phyloP scores from a whole-genome alignment of 2,113 vertebrate species.

The Thomomys bottae region DNA sequence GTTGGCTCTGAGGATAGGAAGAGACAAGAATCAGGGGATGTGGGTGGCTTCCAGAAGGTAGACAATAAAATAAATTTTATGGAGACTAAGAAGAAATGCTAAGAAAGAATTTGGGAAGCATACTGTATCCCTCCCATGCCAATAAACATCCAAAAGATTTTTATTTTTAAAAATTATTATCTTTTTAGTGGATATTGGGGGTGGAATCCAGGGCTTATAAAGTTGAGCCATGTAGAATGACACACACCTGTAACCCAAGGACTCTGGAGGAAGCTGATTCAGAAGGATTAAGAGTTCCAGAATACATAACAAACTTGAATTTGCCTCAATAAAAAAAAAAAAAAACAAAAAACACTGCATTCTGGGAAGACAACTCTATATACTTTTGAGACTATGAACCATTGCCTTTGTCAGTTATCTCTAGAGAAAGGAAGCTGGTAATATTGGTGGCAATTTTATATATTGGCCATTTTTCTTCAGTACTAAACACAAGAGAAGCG shows the following conservation, averaged over 20 bases:
- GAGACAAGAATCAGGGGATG: no score
- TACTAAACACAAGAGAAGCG: neutral
- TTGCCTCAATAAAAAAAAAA: neutral
- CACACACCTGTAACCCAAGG: no score
- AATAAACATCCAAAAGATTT: neutral
- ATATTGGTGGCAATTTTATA: neutral
- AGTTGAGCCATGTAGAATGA: no score
- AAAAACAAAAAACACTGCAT: no score
- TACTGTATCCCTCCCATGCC: neutral
- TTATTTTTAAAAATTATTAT: neutral
- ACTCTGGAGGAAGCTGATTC: no score
- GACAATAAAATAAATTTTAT: neutral
- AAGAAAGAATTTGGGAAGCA: conserved; percentile 18
- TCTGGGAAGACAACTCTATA: neutral
- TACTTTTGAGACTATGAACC: neutral
- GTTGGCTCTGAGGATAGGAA: no score
- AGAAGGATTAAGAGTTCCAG: no score
- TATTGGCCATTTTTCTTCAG: neutral
- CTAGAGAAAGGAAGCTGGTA: neutral
- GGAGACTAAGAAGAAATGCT: neutral
- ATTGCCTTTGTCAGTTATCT: neutral
- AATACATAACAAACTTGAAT: neutral
- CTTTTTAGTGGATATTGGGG: neutral
- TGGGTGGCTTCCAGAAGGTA: neutral
- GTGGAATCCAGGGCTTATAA: neutral